phyloP scores from a whole-genome alignment of 2,113 vertebrate genomes.

The Herpetotheres cachinnans region DNA sequence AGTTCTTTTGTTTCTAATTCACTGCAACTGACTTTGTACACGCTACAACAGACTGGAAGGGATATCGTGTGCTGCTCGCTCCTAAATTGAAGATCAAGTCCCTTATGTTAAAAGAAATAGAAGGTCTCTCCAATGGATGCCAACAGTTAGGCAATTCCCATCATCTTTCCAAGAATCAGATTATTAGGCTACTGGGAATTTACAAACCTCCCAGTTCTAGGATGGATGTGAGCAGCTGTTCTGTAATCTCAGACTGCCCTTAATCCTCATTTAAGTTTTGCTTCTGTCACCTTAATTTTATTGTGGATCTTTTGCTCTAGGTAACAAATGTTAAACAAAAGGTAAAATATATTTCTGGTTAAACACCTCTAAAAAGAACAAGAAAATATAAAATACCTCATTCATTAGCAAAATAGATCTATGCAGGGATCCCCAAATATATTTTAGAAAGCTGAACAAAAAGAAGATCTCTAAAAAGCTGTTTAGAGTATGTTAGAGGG shows the following conservation, averaged over 20 bases:
- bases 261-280: not conserved
- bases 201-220: not conserved
- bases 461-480: not conserved
- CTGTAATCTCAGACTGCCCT: not conserved
- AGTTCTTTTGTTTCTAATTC: not conserved
- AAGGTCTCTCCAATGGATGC: not conserved
- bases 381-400: not conserved
- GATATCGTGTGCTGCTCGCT: not conserved
- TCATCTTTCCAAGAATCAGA: not conserved
- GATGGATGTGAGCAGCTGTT: not conserved
- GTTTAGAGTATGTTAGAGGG: not conserved
- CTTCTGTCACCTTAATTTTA: not conserved
- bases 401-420: not conserved
- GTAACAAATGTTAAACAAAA: not conserved
- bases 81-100: not conserved
- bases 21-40: not conserved
- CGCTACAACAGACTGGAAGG: not conserved
- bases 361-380: not conserved
- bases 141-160: not conserved
- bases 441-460: not conserved
- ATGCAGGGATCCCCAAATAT: not conserved
- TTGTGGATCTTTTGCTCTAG: not conserved
- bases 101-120: not conserved
- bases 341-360: not conserved
- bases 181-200: not conserved